These are phyloP conservation scores for Euphonia xanthogaster DNA, from an alignment of 2,797 vertebrate genomes.

Conservation along the genomic window DNA sequence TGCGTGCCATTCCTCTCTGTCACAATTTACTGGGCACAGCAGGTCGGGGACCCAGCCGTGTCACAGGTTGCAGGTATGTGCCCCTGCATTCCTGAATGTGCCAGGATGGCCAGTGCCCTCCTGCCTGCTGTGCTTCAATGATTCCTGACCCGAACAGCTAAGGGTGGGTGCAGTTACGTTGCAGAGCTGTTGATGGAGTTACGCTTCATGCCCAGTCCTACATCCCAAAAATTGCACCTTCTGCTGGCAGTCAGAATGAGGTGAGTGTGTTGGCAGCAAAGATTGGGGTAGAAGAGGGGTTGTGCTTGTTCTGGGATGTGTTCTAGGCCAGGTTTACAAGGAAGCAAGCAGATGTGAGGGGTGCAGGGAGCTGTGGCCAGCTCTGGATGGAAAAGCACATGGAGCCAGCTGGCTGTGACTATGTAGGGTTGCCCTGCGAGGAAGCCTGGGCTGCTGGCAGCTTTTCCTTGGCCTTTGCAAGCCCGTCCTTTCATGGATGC, in stretches of 20 bases:
- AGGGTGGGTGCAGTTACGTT: neutral
- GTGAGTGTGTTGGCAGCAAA: neutral
- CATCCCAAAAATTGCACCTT: neutral
- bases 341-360: neutral
- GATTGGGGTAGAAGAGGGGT: neutral
- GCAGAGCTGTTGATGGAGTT: accelerated
- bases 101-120: neutral
- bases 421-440: accelerated
- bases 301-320: neutral
- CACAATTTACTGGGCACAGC: neutral
- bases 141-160: accelerated
- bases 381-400: neutral
- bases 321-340: neutral
- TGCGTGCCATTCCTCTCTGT: neutral
- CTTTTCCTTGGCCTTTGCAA: neutral
- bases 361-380: neutral
- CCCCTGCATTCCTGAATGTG: neutral
- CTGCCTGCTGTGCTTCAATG: accelerated
- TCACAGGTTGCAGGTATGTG: neutral
- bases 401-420: neutral
- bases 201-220: neutral
- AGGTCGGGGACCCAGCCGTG: neutral
- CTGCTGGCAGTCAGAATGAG: neutral
- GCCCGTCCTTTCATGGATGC: neutral
- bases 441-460: neutral